Evolutionary conservation across 2,797 vertebrate species (phyloP).

Genomic region (Helostoma temminkii): DNA sequence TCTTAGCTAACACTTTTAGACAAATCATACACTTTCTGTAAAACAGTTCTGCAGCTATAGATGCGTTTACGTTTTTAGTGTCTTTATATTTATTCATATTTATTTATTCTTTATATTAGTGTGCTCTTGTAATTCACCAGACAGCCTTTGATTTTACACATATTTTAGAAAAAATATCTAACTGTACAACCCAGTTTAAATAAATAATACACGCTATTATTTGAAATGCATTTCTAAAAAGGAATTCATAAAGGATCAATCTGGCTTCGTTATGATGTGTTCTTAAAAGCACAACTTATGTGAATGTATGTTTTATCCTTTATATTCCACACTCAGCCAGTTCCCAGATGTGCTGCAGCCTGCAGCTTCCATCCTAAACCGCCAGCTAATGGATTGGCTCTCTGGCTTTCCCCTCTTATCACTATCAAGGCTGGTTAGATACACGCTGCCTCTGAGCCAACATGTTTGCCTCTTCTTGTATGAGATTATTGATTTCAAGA

Average conservation of each 20-base stretch:
- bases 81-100: no score
- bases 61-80: no score
- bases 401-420: slow-evolving; percentile 19
- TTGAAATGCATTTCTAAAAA: no score
- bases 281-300: not conserved
- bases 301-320: not conserved
- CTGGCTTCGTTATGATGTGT: not conserved
- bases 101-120: no score
- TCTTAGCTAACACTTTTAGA: no score
- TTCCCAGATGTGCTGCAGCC: slow-evolving; percentile 37
- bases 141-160: no score
- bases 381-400: slow-evolving; percentile 71
- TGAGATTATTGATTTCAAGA: slow-evolving; percentile 75
- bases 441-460: slow-evolving; percentile 42
- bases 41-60: no score
- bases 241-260: not conserved
- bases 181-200: no score
- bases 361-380: slow-evolving; percentile 61
- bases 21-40: no score
- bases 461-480: slow-evolving; percentile 50
- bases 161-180: no score
- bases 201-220: no score
- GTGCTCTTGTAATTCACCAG: no score
- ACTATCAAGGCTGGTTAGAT: slow-evolving; percentile 18
- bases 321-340: slow-evolving; percentile 26